A percentile compares a stretch with the other conserved stretches of the same genome.
These are phyloP conservation scores for Octodon degus DNA, from an alignment of 2,113 vertebrate genomes.

Conservation along the genomic window DNA sequence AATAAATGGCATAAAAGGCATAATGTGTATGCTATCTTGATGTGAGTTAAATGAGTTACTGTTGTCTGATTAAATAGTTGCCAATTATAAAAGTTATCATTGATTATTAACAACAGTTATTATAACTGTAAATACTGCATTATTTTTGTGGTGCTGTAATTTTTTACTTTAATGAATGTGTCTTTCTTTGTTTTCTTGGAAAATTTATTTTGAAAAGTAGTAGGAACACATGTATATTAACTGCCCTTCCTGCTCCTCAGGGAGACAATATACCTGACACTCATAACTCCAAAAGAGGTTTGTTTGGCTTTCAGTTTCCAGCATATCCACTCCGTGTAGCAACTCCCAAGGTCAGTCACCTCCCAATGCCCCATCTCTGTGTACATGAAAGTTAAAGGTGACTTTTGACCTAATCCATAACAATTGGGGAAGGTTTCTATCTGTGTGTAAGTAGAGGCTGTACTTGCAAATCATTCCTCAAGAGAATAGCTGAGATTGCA, in stretches of 20 bases:
- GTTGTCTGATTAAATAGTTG: not conserved
- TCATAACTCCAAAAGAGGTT: not conserved
- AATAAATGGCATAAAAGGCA: not conserved
- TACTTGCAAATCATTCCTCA: not conserved
- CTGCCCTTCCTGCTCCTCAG: not conserved
- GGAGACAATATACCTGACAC: not conserved
- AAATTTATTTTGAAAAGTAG: constrained; percentile 13
- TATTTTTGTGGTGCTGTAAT: not conserved
- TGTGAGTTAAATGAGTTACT: not conserved
- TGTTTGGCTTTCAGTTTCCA: not conserved
- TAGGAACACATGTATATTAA: not conserved
- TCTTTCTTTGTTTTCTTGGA: not conserved
- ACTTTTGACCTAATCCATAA: not conserved
- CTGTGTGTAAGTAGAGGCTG: not conserved
- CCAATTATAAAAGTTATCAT: not conserved
- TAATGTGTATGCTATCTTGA: not conserved
- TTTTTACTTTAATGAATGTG: not conserved
- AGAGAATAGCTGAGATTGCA: not conserved
- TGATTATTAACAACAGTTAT: not conserved
- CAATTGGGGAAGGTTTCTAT: not conserved
- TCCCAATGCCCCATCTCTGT: not conserved
- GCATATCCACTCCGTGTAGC: not conserved
- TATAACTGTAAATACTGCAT: not conserved
- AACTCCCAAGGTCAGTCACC: not conserved
- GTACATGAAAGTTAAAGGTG: not conserved